phyloP scores from a whole-genome alignment of 2,888 invertebrate genomes.

The Phragmatobia fuliginosa region DNA sequence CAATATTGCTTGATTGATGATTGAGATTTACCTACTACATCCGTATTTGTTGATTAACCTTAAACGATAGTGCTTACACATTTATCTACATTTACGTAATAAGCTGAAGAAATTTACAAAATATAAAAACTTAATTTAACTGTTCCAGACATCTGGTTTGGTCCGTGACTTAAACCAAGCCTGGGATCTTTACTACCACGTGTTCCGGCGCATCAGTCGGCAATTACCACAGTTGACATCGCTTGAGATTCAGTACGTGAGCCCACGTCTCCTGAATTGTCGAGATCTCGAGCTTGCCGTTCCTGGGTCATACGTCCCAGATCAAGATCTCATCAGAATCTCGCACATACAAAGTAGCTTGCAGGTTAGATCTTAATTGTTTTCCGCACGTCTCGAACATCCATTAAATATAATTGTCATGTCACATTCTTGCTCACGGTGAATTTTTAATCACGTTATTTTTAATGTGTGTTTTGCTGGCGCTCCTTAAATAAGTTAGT shows the following conservation, averaged over 20 bases:
- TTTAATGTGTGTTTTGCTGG: too few relatives aligned
- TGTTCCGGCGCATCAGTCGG: conserved; percentile 97
- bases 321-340: conserved; percentile 95
- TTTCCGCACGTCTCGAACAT: too few relatives aligned
- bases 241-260: conserved; percentile 97
- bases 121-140: background rate
- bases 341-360: conserved; percentile 96
- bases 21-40: too few relatives aligned
- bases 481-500: too few relatives aligned
- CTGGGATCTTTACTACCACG: conserved; percentile 99
- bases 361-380: conserved; percentile 87
- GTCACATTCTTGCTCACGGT: too few relatives aligned
- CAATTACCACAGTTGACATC: conserved; percentile 97
- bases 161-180: conserved; percentile 98
- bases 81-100: too few relatives aligned
- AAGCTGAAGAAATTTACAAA: background rate
- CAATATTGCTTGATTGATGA: background rate
- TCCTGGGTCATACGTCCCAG: conserved; percentile 98
- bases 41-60: too few relatives aligned
- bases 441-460: too few relatives aligned
- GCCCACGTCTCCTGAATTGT: conserved; percentile 95
- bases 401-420: too few relatives aligned
- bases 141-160: conserved; percentile 89
- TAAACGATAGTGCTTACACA: too few relatives aligned
- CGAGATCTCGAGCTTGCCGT: conserved; percentile 98